These are phyloP conservation scores for Eurypyga helias DNA, from an alignment of 2,113 vertebrate species.

Conservation along the genomic window DNA sequence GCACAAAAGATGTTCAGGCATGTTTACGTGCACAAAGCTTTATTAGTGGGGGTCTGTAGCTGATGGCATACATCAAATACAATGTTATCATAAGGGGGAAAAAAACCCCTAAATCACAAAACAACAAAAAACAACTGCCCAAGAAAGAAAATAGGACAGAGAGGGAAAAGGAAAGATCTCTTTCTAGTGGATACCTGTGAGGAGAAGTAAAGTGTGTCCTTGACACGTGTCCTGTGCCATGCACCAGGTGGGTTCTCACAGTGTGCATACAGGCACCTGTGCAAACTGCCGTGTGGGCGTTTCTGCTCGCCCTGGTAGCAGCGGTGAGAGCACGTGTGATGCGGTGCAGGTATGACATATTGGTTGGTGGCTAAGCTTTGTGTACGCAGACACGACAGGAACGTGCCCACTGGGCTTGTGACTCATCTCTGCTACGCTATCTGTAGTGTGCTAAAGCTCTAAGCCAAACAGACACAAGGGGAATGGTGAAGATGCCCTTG, in stretches of 20 bases:
- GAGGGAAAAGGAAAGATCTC: not conserved
- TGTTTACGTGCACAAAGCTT: accelerated
- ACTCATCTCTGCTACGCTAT: accelerated
- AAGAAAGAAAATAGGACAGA: not conserved
- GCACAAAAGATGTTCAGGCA: not conserved
- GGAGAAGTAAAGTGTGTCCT: not conserved
- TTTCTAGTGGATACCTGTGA: not conserved
- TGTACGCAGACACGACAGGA: accelerated
- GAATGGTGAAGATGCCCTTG: accelerated
- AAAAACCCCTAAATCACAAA: not conserved
- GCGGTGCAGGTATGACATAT: not conserved
- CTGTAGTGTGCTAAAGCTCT: not conserved
- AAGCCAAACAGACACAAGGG: not conserved
- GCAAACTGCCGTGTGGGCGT: not conserved
- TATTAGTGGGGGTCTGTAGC: not conserved
- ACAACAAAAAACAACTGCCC: not conserved
- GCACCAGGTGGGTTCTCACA: not conserved
- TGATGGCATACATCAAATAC: not conserved
- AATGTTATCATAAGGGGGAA: not conserved
- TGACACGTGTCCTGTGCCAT: accelerated
- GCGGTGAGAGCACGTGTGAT: not conserved
- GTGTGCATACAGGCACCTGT: not conserved
- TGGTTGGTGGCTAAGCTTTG: not conserved
- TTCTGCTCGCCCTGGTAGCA: not conserved
- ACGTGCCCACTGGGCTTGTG: not conserved